These are phyloP conservation scores for Mantis religiosa DNA, from an alignment of 2,888 invertebrate genomes.

Conservation along the genomic window DNA sequence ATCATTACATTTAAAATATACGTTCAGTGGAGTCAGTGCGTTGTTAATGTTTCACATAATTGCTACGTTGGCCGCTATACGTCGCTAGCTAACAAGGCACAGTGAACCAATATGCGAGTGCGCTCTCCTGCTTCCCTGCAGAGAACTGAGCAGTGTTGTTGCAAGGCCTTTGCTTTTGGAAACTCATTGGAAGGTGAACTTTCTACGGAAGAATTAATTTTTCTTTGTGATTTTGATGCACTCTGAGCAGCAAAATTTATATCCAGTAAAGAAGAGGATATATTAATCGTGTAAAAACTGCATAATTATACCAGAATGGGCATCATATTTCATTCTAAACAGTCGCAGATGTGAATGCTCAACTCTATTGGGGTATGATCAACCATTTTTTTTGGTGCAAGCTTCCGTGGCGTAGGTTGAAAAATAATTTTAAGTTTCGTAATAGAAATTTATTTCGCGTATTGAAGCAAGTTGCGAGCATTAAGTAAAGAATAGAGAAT, in stretches of 20 bases:
- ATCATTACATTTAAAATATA: not conserved
- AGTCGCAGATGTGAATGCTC: conserved; percentile 21
- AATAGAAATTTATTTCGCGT: not conserved
- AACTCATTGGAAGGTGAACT: conserved; percentile 1
- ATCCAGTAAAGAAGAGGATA: not conserved
- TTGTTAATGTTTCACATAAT: conserved; percentile 14
- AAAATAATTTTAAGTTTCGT: not conserved
- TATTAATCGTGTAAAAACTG: not conserved
- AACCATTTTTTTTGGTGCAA: conserved; percentile 27
- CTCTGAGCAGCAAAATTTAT: not conserved
- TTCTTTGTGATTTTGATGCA: conserved; percentile 2
- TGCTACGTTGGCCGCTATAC: not conserved
- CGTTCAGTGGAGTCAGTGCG: not conserved
- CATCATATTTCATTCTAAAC: conserved; percentile 7
- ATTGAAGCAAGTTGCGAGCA: not conserved
- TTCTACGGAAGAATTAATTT: conserved; percentile 10
- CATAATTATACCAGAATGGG: not conserved
- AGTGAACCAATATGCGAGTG: not conserved
- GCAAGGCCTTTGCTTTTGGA: conserved; percentile 11
- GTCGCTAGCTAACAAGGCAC: conserved; percentile 12
- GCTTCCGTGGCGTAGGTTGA: conserved; percentile 25
- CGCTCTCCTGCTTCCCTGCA: not conserved
- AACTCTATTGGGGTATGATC: conserved; percentile 28
- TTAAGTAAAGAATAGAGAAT: not conserved
- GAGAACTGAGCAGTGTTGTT: conserved; percentile 1